phyloP scores from a whole-genome alignment of 2,888 invertebrate species.

The Xylophagus ater region DNA sequence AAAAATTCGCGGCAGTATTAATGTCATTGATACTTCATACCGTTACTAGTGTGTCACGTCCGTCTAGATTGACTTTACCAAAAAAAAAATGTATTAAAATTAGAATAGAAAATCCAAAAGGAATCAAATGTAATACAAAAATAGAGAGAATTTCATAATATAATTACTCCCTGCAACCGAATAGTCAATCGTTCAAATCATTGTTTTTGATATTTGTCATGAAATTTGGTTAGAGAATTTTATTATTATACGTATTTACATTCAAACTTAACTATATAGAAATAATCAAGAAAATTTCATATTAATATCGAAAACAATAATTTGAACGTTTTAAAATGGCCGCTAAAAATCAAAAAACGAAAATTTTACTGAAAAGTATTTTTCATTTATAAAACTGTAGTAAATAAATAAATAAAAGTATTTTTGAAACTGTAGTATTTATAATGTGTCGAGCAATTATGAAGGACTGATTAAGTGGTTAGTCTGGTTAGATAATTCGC shows the following conservation, averaged over 20 bases:
- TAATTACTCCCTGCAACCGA: slow-evolving; percentile 19
- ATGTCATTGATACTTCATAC: too few species aligned
- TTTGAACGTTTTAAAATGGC: slow-evolving; percentile 10
- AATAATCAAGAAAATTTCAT: too few species aligned
- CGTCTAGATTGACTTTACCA: too few species aligned
- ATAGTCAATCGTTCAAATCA: slow-evolving; percentile 18
- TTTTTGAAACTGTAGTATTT: background rate
- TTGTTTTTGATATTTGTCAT: slow-evolving; percentile 10
- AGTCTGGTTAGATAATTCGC: too few species aligned
- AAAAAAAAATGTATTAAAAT: too few species aligned
- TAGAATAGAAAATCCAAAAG: background rate
- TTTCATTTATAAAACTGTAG: slow-evolving; percentile 1
- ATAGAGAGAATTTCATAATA: slow-evolving; percentile 2
- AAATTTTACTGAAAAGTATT: slow-evolving; percentile 15
- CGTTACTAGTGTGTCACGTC: too few species aligned
- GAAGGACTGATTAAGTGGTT: too few species aligned
- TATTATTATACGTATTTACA: too few species aligned
- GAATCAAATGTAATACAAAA: background rate
- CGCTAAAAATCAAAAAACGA: slow-evolving; percentile 14
- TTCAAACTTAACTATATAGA: background rate
- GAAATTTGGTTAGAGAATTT: too few species aligned
- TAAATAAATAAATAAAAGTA: too few species aligned
- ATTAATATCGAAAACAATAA: slow-evolving; percentile 11
- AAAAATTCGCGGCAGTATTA: too few species aligned
- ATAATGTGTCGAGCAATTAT: too few species aligned